phyloP scores from a whole-genome alignment of 2,113 vertebrate genomes.

The Tragelaphus strepsiceros region DNA sequence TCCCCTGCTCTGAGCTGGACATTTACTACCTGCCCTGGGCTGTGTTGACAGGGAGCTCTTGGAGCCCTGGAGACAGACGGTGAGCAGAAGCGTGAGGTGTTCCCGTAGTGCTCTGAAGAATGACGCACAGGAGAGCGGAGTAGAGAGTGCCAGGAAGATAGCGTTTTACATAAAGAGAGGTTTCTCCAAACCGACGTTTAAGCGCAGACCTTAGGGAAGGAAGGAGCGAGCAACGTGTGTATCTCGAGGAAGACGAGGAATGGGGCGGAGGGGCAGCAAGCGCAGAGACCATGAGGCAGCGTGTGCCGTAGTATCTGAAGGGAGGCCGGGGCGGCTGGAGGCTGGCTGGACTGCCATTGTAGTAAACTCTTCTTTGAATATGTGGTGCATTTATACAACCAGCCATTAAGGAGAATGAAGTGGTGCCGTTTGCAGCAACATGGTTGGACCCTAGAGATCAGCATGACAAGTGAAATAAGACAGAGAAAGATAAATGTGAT shows the following conservation, averaged over 20 bases:
- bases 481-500: not conserved
- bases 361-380: not conserved
- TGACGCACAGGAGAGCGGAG: not conserved
- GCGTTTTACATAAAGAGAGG: not conserved
- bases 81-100: not conserved
- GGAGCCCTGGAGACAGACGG: not conserved
- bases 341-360: not conserved
- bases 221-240: not conserved
- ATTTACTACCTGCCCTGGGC: not conserved
- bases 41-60: not conserved
- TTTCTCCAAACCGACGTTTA: not conserved
- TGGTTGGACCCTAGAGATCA: not conserved
- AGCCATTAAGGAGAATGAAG: not conserved
- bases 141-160: not conserved
- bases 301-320: not conserved
- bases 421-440: accelerated
- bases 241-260: not conserved
- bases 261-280: not conserved
- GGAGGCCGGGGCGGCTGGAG: not conserved
- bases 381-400: accelerated
- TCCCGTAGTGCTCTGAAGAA: not conserved
- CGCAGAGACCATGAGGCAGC: not conserved
- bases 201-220: not conserved
- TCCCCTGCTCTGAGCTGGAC: not conserved
- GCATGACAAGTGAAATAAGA: not conserved